Conservation (phyloP, 2,888 invertebrate genomes). For the Cyclophora punctaria region DNA sequence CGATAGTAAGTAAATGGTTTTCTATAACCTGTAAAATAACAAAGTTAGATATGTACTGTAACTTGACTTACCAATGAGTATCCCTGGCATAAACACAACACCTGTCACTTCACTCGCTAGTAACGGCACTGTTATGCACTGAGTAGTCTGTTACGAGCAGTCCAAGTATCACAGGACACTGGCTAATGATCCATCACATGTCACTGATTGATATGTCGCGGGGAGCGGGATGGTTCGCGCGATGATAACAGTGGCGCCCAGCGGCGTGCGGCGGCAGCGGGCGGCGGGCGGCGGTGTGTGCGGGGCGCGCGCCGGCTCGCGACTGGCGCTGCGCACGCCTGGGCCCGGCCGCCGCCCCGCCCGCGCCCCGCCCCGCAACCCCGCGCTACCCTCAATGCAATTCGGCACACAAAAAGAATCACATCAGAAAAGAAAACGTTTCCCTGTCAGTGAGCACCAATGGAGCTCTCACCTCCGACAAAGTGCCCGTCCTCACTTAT, state of each 20-base stretch:
- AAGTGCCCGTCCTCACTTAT: constrained; percentile 53
- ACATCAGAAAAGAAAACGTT: constrained; percentile 59
- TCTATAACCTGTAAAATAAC: no score
- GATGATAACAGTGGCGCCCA: constrained; percentile 46
- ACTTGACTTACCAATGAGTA: constrained; percentile 23
- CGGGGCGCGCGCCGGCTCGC: constrained; percentile 39
- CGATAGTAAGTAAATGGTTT: no score
- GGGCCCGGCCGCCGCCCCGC: constrained; percentile 54
- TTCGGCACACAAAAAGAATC: constrained; percentile 63
- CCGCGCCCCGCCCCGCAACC: constrained; percentile 31
- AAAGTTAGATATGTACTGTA: no score
- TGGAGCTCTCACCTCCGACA: constrained; percentile 47
- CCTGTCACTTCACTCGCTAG: constrained; percentile 32
- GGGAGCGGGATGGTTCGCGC: constrained; percentile 9
- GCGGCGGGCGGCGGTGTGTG: constrained; percentile 28
- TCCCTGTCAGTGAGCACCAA: constrained; percentile 61
- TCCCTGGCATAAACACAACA: constrained; percentile 20
- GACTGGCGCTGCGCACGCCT: constrained; percentile 69
- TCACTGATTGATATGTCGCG: constrained; percentile 13
- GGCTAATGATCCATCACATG: constrained; percentile 12
- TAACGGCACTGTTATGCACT: constrained; percentile 24
- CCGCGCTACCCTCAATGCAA: constrained; percentile 40
- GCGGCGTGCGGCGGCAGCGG: constrained; percentile 35
- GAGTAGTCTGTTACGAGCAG: constrained; percentile 20
- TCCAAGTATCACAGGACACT: constrained; percentile 11